These are phyloP conservation scores for Endotricha flammealis DNA, from an alignment of 2,888 invertebrate species.

Conservation along the genomic window DNA sequence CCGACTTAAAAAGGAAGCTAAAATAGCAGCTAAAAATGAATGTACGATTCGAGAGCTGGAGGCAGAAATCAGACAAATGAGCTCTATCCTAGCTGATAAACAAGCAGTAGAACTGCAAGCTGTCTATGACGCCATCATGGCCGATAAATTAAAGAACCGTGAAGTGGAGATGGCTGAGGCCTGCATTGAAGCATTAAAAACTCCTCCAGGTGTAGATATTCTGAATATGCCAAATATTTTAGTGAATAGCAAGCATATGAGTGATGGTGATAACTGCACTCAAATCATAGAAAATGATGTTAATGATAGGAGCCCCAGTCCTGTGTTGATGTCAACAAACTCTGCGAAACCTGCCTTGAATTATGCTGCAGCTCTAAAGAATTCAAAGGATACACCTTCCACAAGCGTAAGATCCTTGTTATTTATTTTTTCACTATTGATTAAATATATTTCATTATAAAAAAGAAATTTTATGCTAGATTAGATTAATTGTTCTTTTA, in stretches of 20 bases:
- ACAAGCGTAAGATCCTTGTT: conserved; percentile 51
- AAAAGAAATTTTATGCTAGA: background rate
- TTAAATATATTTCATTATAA: background rate
- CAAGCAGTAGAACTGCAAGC: conserved; percentile 50
- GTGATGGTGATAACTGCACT: conserved; percentile 35
- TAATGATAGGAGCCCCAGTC: conserved; percentile 41
- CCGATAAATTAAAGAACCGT: conserved; percentile 45
- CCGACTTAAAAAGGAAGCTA: conserved; percentile 58
- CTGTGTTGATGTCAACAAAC: conserved; percentile 36
- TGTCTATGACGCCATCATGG: conserved; percentile 44
- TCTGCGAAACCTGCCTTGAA: conserved; percentile 43
- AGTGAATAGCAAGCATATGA: conserved; percentile 36
- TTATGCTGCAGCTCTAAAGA: conserved; percentile 59
- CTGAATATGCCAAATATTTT: conserved; percentile 47
- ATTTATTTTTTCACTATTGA: background rate
- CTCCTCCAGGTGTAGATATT: conserved; percentile 47
- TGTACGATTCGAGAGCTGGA: conserved; percentile 58
- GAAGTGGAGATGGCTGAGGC: conserved; percentile 63
- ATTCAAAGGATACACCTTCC: conserved; percentile 41
- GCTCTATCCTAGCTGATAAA: conserved; percentile 57
- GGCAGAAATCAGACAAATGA: conserved; percentile 69
- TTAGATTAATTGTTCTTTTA: background rate
- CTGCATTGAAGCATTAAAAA: conserved; percentile 56
- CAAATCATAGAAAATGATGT: conserved; percentile 36
- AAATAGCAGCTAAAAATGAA: conserved; percentile 62